These are phyloP conservation scores for Cantharis rustica DNA, from an alignment of 2,888 invertebrate genomes.

Conservation along the genomic window DNA sequence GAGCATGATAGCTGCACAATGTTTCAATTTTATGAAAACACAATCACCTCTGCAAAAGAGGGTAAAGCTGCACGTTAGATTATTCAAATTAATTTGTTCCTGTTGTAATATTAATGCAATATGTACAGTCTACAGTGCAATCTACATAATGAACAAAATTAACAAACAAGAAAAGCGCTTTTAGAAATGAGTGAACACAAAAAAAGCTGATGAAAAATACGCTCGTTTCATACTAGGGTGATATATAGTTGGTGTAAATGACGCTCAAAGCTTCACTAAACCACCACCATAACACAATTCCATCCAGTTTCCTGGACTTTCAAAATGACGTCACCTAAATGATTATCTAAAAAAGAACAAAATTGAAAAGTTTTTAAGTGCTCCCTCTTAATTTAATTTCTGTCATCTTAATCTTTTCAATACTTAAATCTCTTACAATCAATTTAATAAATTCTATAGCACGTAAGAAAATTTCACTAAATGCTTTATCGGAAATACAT, in stretches of 20 bases:
- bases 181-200: slow-evolving; percentile 20
- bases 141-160: slow-evolving; percentile 24
- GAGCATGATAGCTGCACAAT: not conserved
- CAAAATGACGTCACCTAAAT: slow-evolving; percentile 35
- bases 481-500: not conserved
- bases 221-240: slow-evolving; percentile 41
- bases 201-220: slow-evolving; percentile 42
- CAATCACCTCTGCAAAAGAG: not conserved
- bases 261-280: slow-evolving; percentile 43
- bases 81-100: slow-evolving; percentile 25
- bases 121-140: slow-evolving; percentile 25
- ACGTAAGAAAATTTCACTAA: not conserved
- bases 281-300: slow-evolving; percentile 22
- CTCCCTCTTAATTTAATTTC: slow-evolving; percentile 39
- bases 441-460: slow-evolving; percentile 6
- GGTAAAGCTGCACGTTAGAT: slow-evolving; percentile 7
- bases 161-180: slow-evolving; percentile 18
- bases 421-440: slow-evolving; percentile 7
- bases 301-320: slow-evolving; percentile 10
- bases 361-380: not conserved
- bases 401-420: slow-evolving; percentile 26
- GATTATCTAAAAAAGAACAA: slow-evolving; percentile 33
- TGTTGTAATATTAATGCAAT: slow-evolving; percentile 19
- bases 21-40: not conserved
- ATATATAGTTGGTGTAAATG: slow-evolving; percentile 46